Evolutionary conservation across 2,113 vertebrate species (phyloP), one percentile per base, ranked within the genome.

Genomic region (Pseudolaguvia tuberculata): DNA sequence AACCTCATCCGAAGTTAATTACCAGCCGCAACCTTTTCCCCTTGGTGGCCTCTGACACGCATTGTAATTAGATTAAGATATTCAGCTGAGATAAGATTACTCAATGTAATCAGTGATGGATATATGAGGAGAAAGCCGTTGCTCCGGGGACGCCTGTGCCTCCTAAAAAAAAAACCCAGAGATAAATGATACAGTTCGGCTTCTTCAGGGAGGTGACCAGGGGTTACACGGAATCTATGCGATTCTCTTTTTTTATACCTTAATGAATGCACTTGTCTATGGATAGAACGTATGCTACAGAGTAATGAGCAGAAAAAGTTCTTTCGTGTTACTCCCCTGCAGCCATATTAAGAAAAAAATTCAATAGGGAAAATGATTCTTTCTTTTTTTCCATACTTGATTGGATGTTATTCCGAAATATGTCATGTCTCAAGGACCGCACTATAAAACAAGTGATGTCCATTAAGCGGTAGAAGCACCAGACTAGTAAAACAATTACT

Each of bases 51-150:
- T 70, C 66, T 51, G 74, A 82, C 79, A 72, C 74, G 62, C 58
- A 53, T 35, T 35, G 31, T 73, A 77, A 79, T 77, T 79, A 80
- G 52, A 83, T 83, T 59, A 80, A 78, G 77, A 66, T 78, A 73
- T 81, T 74, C 77, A 74, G 73, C 61, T 57, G 59, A 72, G 72
- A 76, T 70, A 63, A 72, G 53, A 70, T 70, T 72, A 74, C 77
- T 80, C 77, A 77, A 75, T 70, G 55, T 51, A 66, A 81, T 77
- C 74, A 59, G 65, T 73, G 67, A 69, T 59, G 76, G 70, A 63
- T 78, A 79, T 75, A 80, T 67, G 68, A 67, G 72, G 51, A 52
- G 39, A 66, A 23, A 74, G 79, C 73, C 57, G 76, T 39, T 68
- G 59, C 52, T 25, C 65, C 73, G 50, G 72, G 25, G 71, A 82